Evolutionary conservation across 1,140 invertebrate species (phyloP).

Genomic region (Dreissena polymorpha): DNA sequence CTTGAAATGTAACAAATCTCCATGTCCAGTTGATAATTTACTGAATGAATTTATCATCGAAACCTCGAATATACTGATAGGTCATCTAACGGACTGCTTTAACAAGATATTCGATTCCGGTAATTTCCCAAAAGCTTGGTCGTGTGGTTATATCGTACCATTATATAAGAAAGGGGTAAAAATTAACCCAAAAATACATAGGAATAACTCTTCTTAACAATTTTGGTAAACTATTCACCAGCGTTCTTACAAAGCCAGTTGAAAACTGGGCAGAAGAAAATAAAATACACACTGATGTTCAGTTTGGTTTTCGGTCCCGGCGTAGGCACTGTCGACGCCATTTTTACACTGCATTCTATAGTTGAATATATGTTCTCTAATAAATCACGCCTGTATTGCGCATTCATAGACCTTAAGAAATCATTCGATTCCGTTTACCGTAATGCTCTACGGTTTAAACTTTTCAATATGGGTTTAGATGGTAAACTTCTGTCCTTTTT

Average conservation of each 20-base stretch:
- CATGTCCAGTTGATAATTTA: too few species aligned
- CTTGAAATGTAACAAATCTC: too few species aligned
- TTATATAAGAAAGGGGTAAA: too few species aligned
- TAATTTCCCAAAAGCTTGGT: not conserved
- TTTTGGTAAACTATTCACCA: conserved; percentile 22
- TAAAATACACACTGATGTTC: conserved; percentile 9
- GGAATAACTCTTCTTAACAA: not conserved
- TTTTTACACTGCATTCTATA: not conserved
- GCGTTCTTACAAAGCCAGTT: conserved; percentile 4
- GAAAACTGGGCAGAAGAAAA: conserved; percentile 11
- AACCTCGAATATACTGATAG: conserved; percentile 1
- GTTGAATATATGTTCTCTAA: not conserved
- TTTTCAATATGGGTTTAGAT: conserved; percentile 14
- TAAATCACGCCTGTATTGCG: conserved; percentile 6
- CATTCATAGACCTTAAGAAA: conserved; percentile 19
- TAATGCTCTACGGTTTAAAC: conserved; percentile 11
- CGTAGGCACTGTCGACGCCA: too few species aligned
- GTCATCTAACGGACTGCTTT: conserved; percentile 1
- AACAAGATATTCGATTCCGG: not conserved
- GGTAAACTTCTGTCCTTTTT: not conserved
- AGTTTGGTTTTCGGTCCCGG: conserved; percentile 3
- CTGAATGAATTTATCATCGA: too few species aligned
- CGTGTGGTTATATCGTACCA: too few species aligned
- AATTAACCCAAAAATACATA: not conserved
- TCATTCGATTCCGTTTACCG: conserved; percentile 12